Conservation (phyloP, 2,797 vertebrate species). For the Miichthys miiuy region DNA sequence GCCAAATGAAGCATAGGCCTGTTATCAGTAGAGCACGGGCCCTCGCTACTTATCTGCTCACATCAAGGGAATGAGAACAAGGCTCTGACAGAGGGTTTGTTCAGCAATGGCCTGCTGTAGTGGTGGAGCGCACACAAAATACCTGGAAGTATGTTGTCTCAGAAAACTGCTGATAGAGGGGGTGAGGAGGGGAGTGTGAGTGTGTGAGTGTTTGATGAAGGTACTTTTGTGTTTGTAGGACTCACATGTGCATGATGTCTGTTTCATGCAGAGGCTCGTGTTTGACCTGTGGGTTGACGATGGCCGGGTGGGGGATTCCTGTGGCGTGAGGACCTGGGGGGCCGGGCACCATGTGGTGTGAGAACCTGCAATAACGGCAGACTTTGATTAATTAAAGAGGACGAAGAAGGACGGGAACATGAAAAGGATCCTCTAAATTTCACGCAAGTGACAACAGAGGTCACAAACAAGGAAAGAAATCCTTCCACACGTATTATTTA, state of each 20-base stretch:
- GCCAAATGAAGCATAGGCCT: conserved; percentile 74
- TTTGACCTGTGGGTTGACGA: conserved; percentile 99
- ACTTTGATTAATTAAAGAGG: conserved; percentile 41
- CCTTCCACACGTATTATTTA: background rate
- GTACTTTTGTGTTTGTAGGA: conserved; percentile 59
- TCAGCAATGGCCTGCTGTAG: conserved; percentile 41
- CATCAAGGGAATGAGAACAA: conserved; percentile 74
- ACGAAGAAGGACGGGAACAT: background rate
- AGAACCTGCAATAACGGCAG: conserved; percentile 90
- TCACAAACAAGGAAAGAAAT: conserved; percentile 13
- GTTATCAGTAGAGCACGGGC: conserved; percentile 76
- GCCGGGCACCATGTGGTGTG: conserved; percentile 99
- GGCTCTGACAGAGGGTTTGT: conserved; percentile 64
- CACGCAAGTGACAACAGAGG: background rate
- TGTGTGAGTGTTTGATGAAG: conserved; percentile 12
- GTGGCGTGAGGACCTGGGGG: conserved; percentile 96
- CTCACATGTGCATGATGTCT: conserved; percentile 99
- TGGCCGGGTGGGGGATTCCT: conserved; percentile 98
- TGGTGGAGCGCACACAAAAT: conserved; percentile 44
- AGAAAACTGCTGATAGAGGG: conserved; percentile 34
- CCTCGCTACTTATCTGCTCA: conserved; percentile 73
- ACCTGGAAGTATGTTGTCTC: conserved; percentile 66
- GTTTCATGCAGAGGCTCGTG: conserved; percentile 97
- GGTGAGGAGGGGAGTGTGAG: background rate
- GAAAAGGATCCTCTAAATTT: background rate